Evolutionary conservation across 2,888 invertebrate species (phyloP).

Genomic region (Aphidoletes aphidimyza): DNA sequence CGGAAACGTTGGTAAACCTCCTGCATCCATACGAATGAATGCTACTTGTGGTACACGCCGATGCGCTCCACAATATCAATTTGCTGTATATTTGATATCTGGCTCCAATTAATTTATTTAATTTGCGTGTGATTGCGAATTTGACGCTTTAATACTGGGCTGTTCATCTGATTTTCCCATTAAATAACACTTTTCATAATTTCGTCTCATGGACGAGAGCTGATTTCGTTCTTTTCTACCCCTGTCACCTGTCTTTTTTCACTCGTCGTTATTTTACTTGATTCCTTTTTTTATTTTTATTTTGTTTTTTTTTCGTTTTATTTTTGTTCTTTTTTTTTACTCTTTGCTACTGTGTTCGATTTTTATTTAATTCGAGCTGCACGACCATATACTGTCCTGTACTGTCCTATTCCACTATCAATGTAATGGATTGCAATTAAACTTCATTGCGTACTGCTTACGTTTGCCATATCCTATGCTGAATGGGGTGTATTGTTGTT

Average conservation of each 20-base stretch:
- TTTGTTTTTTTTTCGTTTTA: neutral
- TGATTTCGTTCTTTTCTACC: no score
- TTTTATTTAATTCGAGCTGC: no score
- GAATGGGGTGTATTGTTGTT: no score
- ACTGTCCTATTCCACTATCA: no score
- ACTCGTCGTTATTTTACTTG: neutral
- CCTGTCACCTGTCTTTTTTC: no score
- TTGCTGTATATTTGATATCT: slow-evolving; percentile 9
- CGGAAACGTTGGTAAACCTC: slow-evolving; percentile 67
- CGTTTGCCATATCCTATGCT: no score
- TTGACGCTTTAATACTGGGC: neutral
- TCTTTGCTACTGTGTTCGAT: no score
- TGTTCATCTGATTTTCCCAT: neutral
- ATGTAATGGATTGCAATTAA: no score
- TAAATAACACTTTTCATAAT: neutral
- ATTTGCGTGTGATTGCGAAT: neutral
- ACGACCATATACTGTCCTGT: no score
- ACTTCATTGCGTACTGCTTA: no score
- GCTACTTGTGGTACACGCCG: slow-evolving; percentile 55
- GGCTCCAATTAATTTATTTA: neutral
- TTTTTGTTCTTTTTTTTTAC: neutral
- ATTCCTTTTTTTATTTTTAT: no score
- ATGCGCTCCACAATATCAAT: slow-evolving; percentile 54
- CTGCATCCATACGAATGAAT: slow-evolving; percentile 65
- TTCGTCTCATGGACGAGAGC: no score